Percentiles rank a stretch among this genome's conserved stretches.
Evolutionary conservation across 2,888 invertebrate species (phyloP).

Genomic region (Geophilus truncorum): DNA sequence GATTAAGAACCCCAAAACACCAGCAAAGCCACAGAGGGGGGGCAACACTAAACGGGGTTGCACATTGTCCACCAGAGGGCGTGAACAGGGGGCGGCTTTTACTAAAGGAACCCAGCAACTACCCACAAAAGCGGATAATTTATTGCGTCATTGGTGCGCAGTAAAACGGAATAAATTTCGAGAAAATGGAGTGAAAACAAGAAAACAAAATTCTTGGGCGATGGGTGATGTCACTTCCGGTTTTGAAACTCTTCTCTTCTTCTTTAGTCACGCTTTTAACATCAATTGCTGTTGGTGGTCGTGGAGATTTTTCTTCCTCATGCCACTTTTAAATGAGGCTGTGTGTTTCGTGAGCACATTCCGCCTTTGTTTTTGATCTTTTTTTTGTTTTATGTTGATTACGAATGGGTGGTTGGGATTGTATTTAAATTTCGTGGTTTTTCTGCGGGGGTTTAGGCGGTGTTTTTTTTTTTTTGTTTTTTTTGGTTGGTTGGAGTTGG

Average conservation of each 20-base stretch:
- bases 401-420: too few species aligned
- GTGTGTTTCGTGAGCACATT: neutral
- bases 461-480: neutral
- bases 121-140: neutral
- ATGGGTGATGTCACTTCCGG: too few species aligned
- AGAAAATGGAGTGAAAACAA: too few species aligned
- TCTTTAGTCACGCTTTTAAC: neutral
- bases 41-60: neutral
- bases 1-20: neutral
- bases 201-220: too few species aligned
- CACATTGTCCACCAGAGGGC: neutral
- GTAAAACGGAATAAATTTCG: neutral
- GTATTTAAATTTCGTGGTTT: neutral
- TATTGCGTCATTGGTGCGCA: neutral
- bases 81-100: neutral
- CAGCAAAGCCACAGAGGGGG: neutral
- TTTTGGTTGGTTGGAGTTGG: too few species aligned
- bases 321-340: neutral
- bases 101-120: neutral
- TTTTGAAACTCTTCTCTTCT: neutral
- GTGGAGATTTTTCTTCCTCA: neutral
- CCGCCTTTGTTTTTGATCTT: neutral
- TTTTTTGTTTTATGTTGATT: neutral
- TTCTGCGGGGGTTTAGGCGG: too few species aligned
- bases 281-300: neutral